phyloP scores from a whole-genome alignment of 2,888 invertebrate species.

The Meandrusa payeni region DNA sequence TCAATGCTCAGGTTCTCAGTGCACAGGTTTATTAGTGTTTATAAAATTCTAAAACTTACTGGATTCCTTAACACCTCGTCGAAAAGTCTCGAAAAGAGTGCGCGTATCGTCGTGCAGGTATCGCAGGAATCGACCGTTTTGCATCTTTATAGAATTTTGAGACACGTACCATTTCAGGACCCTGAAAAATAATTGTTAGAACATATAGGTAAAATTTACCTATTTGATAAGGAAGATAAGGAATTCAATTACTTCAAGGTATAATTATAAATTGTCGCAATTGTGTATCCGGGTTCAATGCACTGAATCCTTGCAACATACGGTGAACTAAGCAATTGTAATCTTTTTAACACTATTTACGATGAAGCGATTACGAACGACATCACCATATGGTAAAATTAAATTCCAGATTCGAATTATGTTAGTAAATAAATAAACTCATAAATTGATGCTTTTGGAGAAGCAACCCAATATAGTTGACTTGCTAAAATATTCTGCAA shows the following conservation, averaged over 20 bases:
- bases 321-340: constrained; percentile 54
- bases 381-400: constrained; percentile 22
- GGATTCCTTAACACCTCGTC: constrained; percentile 95
- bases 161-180: constrained; percentile 92
- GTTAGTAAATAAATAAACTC: constrained; percentile 12
- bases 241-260: too few relatives aligned
- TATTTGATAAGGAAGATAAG: too few relatives aligned
- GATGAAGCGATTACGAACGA: constrained; percentile 26
- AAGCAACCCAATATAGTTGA: constrained; percentile 26
- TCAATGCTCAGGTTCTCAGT: too few relatives aligned
- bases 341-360: constrained; percentile 51
- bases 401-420: constrained; percentile 1
- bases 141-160: constrained; percentile 95
- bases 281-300: constrained; percentile 43
- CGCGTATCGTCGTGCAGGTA: constrained; percentile 92
- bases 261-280: constrained; percentile 7
- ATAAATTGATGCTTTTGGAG: too few relatives aligned
- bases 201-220: too few relatives aligned
- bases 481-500: constrained; percentile 52
- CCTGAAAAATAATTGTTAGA: constrained; percentile 85
- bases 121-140: constrained; percentile 91
- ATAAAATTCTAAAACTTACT: constrained; percentile 82
- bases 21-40: not conserved
- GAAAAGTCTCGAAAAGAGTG: constrained; percentile 94
- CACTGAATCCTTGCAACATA: constrained; percentile 59